Base-by-base conservation (phyloP, 1,140 invertebrate genomes). In the Drosophila lacertosa region DNA sequence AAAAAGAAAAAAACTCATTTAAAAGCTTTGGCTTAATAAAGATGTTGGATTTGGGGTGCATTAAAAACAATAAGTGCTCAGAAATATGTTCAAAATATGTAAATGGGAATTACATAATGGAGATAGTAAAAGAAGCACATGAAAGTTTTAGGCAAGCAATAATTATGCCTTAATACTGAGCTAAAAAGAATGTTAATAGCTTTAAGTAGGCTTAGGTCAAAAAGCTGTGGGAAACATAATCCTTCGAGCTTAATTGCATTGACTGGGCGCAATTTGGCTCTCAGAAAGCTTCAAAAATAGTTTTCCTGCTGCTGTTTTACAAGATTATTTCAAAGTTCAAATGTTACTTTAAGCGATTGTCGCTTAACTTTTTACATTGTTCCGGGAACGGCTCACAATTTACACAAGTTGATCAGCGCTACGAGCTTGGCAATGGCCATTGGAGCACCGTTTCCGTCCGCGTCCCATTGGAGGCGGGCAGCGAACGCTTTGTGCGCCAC, bases 391-490 rank as follows among this genome's bases (percentile, higher is more conserved):
- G 16, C 20, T 15, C 16, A 26, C 40, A 7, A 0, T 2, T 67
- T 68, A 45, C 13, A 32, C n/a, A n/a, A n/a, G n/a, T n/a, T n/a
- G n/a, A n/a, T n/a, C n/a, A n/a, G 4, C 18, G 70, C 69, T 81
- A 88, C 59, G 74, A 70, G 9, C 78, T 74, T 39, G 82, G 82
- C 71, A 86, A 24, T 4, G 77, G 45, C 82, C 82, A 88, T 59
- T 86, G 82, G 4, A 45, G 50, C 0, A 77, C 48, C 22, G 48
- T 11, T 1, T 62, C 45, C 22, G 29, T 16, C 0, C 2, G 20
- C 9, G 72, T 63, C 3, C 29, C 24, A 7, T 58, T 84, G 3
- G 35, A 18, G 13, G 54, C 57, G 7, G 3, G 13, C 18, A 74
- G 47, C 3, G 65, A 55, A 0, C 78, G 72, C 18, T 66, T 89